Conservation (phyloP, 2,888 invertebrate genomes). For the Ypsolopha sequella region DNA sequence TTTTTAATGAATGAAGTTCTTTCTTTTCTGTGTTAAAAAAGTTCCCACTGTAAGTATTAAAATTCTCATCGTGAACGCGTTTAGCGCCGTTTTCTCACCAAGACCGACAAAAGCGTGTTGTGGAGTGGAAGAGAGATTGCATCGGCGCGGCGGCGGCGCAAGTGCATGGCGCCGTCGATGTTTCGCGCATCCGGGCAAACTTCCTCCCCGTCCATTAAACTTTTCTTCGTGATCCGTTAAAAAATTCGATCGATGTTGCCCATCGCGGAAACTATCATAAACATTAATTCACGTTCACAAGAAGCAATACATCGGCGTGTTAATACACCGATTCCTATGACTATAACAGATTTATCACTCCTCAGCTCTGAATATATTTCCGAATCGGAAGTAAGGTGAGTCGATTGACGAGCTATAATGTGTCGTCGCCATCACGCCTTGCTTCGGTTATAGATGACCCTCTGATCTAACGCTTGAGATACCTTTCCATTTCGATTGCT, state of each 20-base stretch:
- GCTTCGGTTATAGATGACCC: slow-evolving; percentile 56
- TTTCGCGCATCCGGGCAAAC: slow-evolving; percentile 10
- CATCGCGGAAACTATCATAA: slow-evolving; percentile 6
- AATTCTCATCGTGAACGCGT: slow-evolving; percentile 39
- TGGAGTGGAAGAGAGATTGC: slow-evolving; percentile 36
- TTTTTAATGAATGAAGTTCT: slow-evolving; percentile 24
- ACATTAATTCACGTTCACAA: slow-evolving; percentile 30
- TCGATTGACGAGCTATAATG: slow-evolving; percentile 63
- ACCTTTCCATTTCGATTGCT: not conserved
- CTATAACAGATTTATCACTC: slow-evolving; percentile 30
- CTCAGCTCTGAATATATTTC: slow-evolving; percentile 62
- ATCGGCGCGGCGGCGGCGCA: slow-evolving; percentile 46
- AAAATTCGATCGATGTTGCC: not conserved
- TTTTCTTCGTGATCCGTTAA: too few species aligned
- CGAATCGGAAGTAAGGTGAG: slow-evolving; percentile 68
- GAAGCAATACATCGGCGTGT: slow-evolving; percentile 43
- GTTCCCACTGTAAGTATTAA: slow-evolving; percentile 27
- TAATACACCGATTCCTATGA: slow-evolving; percentile 43
- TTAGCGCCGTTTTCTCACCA: slow-evolving; percentile 49
- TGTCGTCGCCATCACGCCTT: slow-evolving; percentile 59
- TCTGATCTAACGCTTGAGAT: slow-evolving; percentile 5
- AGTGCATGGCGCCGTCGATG: slow-evolving; percentile 3
- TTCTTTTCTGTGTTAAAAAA: slow-evolving; percentile 3
- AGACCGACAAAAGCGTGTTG: slow-evolving; percentile 17
- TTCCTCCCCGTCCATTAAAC: too few species aligned